Conservation (phyloP, 1,140 invertebrate species). For the Streblospio benedicti region DNA sequence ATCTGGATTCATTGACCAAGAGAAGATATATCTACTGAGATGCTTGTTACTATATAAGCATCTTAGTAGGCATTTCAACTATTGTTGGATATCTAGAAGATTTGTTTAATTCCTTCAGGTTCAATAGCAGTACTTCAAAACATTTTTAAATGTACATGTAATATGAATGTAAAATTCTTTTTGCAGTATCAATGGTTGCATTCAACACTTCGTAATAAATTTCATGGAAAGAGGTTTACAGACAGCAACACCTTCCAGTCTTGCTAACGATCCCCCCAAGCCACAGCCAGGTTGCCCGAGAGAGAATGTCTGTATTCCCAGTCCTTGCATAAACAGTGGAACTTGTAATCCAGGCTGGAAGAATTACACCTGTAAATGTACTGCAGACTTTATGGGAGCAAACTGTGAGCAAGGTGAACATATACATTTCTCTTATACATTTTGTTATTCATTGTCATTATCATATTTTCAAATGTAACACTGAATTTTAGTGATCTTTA, state of each 20-base stretch:
- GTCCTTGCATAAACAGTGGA: constrained; percentile 24
- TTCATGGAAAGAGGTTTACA: constrained; percentile 17
- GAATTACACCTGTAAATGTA: constrained; percentile 23
- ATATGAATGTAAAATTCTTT: no score
- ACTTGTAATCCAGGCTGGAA: constrained; percentile 24
- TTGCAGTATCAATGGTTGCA: constrained; percentile 31
- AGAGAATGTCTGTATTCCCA: constrained; percentile 22
- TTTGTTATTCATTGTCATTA: no score
- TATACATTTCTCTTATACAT: background rate
- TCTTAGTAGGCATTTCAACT: no score
- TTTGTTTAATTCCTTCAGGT: no score
- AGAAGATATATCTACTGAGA: no score
- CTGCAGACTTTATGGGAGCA: constrained; percentile 19
- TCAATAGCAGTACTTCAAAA: no score
- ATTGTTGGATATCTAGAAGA: no score
- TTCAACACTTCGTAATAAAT: constrained; percentile 28
- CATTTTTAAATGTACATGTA: no score
- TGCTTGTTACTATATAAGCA: no score
- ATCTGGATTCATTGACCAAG: no score
- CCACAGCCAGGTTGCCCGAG: constrained; percentile 26
- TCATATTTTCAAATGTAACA: no score
- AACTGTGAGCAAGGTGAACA: constrained; percentile 28
- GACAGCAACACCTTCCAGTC: constrained; percentile 17
- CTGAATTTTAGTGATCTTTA: no score
- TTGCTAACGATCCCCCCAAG: constrained; percentile 28